Base-by-base conservation (phyloP, 2,113 vertebrate genomes). In the Protobothrops mucrosquamatus region DNA sequence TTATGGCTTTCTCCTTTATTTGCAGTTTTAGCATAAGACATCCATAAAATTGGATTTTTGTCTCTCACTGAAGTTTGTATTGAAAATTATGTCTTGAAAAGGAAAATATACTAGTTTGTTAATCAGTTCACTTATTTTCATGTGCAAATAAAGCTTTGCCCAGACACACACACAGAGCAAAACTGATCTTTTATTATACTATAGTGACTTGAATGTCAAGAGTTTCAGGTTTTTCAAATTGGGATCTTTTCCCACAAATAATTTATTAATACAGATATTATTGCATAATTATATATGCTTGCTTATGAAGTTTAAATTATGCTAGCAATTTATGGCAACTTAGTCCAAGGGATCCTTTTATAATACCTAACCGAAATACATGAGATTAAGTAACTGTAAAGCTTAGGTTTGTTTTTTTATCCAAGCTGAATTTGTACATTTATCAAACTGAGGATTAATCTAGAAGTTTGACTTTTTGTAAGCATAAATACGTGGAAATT, bases 261-360 rank as follows among this genome's bases (percentile, higher is more conserved):
- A 55, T 92, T 92, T 14, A 94, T 96, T 48, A 95, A 94, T 74
- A 85, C 23, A 24, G 94, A 5, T 92, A 90, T 54, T 93, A 92
- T 90, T 92, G 55, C 61, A 93, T 43, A 93, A 89, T 15, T 95
- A 51, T 91, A 61, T 90, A 29, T 3, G 3, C 95, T 96, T 96
- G 55, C 95, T 93, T 95, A 20, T 88, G 74, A 51, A 89, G 87
- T 24, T 81, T 93, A 93, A 91, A 95, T 92, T 91, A 88, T 1
- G 8, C 34, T 89, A 39, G 43, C 74, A 85, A 57, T 34, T 81
- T 94, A 89, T 0, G 0, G 0, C 1, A 89, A 4, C 91, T 51
- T 46, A 92, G 7, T 90, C 24, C 89, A 90, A 94, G 85, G 93
- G 0, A 87, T 93, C 23, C 23, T 11, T 0, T 92, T 91, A 88